Percentiles rank a stretch among this genome's conserved stretches.
Evolutionary conservation across 2,888 invertebrate species (phyloP).

Genomic region (Microchrysa polita): DNA sequence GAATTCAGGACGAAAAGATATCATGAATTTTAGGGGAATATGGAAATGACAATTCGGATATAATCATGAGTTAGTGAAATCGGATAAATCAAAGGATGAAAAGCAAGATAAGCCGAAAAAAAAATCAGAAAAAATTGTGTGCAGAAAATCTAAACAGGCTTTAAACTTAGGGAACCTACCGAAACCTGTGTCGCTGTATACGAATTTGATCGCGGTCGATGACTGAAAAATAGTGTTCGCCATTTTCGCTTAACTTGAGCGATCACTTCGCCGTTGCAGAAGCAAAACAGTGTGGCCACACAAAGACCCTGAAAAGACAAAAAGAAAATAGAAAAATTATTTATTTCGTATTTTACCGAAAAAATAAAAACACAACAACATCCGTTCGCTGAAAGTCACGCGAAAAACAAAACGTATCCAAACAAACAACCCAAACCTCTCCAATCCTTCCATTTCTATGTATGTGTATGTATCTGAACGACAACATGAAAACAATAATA

Average conservation of each 20-base stretch:
- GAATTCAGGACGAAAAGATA: too few relatives aligned
- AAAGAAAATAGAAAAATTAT: too few relatives aligned
- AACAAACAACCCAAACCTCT: too few relatives aligned
- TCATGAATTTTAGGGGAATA: not conserved
- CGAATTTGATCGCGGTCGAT: slow-evolving; percentile 81
- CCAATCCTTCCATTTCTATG: too few relatives aligned
- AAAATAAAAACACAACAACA: too few relatives aligned
- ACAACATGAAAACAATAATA: too few relatives aligned
- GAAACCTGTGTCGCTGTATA: slow-evolving; percentile 88
- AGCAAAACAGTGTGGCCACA: slow-evolving; percentile 91
- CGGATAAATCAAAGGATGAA: not conserved
- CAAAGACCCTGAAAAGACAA: slow-evolving; percentile 87
- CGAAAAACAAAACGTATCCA: too few relatives aligned
- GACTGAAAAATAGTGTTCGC: slow-evolving; percentile 74
- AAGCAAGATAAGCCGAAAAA: not conserved
- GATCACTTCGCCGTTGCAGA: slow-evolving; percentile 95
- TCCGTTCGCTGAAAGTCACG: too few relatives aligned
- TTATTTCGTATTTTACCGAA: too few relatives aligned
- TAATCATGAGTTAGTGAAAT: not conserved
- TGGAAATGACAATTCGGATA: not conserved
- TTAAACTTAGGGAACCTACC: slow-evolving; percentile 69
- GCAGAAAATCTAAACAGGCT: slow-evolving; percentile 4
- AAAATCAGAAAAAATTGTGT: not conserved
- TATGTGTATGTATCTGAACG: too few relatives aligned
- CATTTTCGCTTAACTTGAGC: slow-evolving; percentile 85